Evolutionary conservation across 1,140 invertebrate genomes (phyloP).

Genomic region (Globodera rostochiensis): DNA sequence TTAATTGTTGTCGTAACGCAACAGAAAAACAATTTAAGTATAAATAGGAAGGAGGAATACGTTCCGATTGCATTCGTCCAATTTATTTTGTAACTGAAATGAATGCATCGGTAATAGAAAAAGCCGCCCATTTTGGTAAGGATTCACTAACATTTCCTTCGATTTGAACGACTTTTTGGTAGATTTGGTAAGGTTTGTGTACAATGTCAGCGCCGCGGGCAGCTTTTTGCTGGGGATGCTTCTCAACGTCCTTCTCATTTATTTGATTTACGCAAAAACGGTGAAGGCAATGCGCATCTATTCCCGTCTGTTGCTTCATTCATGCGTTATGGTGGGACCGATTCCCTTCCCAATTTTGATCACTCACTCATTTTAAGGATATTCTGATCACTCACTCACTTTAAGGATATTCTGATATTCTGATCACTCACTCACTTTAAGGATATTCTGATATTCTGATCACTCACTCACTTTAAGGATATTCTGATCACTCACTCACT

Average conservation of each 20-base stretch:
- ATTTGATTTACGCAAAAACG: constrained; percentile 18
- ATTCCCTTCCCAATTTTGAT: not conserved
- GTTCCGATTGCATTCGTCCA: not conserved
- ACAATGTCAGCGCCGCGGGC: constrained; percentile 5
- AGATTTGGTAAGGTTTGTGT: constrained; percentile 19
- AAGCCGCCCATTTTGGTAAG: not conserved
- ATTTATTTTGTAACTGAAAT: not conserved
- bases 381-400: constrained; percentile 2
- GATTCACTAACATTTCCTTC: not conserved
- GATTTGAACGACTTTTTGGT: not conserved
- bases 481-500: constrained; percentile 19
- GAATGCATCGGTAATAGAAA: not conserved
- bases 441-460: constrained; percentile 21
- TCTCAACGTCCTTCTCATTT: constrained; percentile 12
- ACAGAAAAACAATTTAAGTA: no score
- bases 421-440: not conserved
- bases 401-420: constrained; percentile 27
- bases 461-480: constrained; percentile 1
- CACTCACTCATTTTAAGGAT: constrained; percentile 6
- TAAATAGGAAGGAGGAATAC: no score
- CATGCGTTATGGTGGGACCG: constrained; percentile 20
- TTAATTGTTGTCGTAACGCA: not conserved
- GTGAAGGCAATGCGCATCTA: constrained; percentile 32
- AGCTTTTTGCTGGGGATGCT: constrained; percentile 26
- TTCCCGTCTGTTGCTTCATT: constrained; percentile 21